A percentile compares a stretch with the other conserved stretches of the same genome.
Evolutionary conservation across 23 tunicate species (phyloP).

Genomic region (Styela plicata): DNA sequence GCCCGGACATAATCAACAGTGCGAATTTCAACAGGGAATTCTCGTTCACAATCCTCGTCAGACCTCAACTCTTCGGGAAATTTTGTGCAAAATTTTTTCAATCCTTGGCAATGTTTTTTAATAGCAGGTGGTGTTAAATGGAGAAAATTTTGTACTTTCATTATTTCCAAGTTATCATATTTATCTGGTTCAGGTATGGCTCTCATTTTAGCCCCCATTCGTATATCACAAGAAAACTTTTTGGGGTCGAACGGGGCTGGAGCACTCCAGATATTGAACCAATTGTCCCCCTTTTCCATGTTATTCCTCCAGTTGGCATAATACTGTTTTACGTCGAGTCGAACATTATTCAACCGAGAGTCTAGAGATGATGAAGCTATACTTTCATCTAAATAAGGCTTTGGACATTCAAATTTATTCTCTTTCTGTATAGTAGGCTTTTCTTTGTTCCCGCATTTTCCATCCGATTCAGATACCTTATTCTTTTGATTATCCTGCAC

Average conservation of each 20-base stretch:
- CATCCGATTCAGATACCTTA: no score
- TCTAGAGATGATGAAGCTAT: background rate
- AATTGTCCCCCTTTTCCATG: slow-evolving; percentile 15
- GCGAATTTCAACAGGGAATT: slow-evolving; percentile 68
- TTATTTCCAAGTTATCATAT: slow-evolving; percentile 51
- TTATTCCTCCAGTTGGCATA: slow-evolving; percentile 5
- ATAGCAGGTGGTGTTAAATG: slow-evolving; percentile 86
- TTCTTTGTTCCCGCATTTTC: no score
- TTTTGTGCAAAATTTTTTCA: slow-evolving; percentile 63
- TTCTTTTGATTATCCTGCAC: background rate
- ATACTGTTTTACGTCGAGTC: background rate
- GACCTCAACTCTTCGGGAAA: slow-evolving; percentile 68
- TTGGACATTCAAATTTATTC: background rate
- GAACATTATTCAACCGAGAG: background rate
- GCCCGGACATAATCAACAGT: slow-evolving; percentile 75
- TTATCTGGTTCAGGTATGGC: slow-evolving; percentile 54
- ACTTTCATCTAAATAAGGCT: background rate
- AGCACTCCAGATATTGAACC: slow-evolving; percentile 57
- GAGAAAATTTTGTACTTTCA: slow-evolving; percentile 91
- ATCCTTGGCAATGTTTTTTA: slow-evolving; percentile 62
- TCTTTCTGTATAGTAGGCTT: no score
- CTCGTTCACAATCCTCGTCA: slow-evolving; percentile 72
- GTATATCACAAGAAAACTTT: slow-evolving; percentile 48
- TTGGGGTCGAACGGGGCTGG: slow-evolving; percentile 54
- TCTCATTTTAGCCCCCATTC: slow-evolving; percentile 70